phyloP scores from a whole-genome alignment of 37 sponge, comb jelly and placozoan genomes.

The Oscarella lobularis region DNA sequence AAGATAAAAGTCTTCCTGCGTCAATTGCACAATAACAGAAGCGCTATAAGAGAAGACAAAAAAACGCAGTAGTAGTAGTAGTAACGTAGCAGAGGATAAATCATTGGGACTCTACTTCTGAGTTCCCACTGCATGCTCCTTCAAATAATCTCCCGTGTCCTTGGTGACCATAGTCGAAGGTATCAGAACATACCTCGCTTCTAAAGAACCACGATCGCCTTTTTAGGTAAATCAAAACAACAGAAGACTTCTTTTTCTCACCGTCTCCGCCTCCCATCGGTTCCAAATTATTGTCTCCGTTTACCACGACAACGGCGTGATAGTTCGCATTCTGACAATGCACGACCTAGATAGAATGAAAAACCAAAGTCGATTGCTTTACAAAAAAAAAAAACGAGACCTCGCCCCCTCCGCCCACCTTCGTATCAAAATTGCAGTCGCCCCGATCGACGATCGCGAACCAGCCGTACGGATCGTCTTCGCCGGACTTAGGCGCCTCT shows the following conservation, averaged over 20 bases:
- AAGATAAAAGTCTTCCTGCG: not conserved
- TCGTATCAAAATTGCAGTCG: not conserved
- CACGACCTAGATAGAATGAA: not conserved
- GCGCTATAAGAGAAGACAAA: not conserved
- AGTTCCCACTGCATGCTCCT: too few species aligned
- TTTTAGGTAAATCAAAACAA: not conserved
- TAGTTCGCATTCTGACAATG: not conserved
- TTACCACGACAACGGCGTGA: constrained; percentile 1
- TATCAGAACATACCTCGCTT: too few species aligned
- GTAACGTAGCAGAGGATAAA: too few species aligned
- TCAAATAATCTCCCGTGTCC: too few species aligned
- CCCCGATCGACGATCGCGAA: not conserved
- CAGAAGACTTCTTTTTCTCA: not conserved
- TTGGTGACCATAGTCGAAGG: not conserved
- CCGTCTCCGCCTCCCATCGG: constrained; percentile 2
- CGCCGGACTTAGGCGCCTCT: not conserved
- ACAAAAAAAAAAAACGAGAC: constrained; percentile 8
- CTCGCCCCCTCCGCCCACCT: constrained; percentile 3
- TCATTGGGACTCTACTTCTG: too few species aligned
- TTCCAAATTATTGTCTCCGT: not conserved
- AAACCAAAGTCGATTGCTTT: too few species aligned
- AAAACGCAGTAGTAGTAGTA: not conserved
- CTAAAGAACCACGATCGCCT: too few species aligned
- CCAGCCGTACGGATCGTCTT: not conserved
- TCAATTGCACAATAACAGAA: not conserved